Evolutionary conservation across 2,797 vertebrate genomes (phyloP).

Genomic region (Lateolabrax maculatus): DNA sequence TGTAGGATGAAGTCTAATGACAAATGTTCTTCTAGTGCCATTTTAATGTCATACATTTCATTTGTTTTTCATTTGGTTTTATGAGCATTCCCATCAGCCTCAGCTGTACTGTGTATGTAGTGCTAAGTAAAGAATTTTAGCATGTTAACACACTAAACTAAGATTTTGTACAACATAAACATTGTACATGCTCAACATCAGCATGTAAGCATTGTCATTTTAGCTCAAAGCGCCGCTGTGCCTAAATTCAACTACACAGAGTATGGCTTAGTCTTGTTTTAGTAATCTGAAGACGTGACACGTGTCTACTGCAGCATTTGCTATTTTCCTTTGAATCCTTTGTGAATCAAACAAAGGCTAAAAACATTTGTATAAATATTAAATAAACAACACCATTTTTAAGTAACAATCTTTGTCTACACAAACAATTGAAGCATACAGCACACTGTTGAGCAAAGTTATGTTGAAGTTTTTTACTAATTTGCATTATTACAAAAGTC

Average conservation of each 20-base stretch:
- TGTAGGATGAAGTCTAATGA: background rate
- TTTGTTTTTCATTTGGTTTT: background rate
- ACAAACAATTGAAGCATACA: background rate
- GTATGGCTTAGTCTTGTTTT: background rate
- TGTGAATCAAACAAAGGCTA: too few species aligned
- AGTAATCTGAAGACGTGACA: background rate
- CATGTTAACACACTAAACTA: background rate
- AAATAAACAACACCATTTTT: background rate
- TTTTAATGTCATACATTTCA: background rate
- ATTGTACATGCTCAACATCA: background rate
- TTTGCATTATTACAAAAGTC: constrained; percentile 5
- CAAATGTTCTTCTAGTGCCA: background rate
- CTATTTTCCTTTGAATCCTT: background rate
- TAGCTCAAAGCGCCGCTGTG: background rate
- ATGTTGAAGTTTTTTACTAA: background rate
- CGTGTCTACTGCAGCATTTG: background rate
- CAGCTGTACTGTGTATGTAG: background rate
- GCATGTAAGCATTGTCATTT: background rate
- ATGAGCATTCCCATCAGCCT: too few species aligned
- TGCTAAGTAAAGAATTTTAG: background rate
- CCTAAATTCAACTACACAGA: background rate
- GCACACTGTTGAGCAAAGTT: background rate
- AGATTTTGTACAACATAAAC: background rate
- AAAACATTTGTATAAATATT: too few species aligned
- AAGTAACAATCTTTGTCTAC: background rate